These are phyloP conservation scores for Lasioglossum zephyrum DNA, from an alignment of 2,888 invertebrate genomes.

Conservation along the genomic window DNA sequence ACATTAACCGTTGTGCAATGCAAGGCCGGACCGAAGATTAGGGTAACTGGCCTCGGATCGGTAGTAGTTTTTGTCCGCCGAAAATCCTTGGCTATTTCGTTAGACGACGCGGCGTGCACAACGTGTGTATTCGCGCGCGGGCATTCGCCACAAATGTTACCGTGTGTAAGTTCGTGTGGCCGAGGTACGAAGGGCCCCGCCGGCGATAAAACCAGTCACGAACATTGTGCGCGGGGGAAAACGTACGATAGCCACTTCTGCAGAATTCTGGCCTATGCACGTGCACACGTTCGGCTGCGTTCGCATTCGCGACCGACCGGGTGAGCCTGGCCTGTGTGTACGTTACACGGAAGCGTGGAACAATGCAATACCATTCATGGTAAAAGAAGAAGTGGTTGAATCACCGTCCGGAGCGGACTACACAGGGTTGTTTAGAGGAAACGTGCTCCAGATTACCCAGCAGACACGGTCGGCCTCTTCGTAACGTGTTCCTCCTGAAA, in stretches of 20 bases:
- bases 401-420: conserved; percentile 34
- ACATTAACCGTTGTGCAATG: background rate
- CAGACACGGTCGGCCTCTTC: background rate
- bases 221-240: conserved; percentile 56
- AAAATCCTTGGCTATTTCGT: background rate
- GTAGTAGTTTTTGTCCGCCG: background rate
- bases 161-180: conserved; percentile 25
- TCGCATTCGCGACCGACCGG: background rate
- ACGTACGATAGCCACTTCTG: conserved; percentile 52
- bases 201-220: conserved; percentile 63
- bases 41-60: background rate
- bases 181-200: conserved; percentile 46
- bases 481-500: background rate
- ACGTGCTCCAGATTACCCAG: background rate
- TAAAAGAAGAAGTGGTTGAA: conserved; percentile 52
- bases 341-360: conserved; percentile 53
- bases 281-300: conserved; percentile 11
- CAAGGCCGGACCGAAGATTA: conserved; percentile 7
- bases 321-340: background rate
- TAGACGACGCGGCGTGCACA: background rate
- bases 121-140: conserved; percentile 38
- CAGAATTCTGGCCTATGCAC: conserved; percentile 41
- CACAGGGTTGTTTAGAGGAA: conserved; percentile 31
- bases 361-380: conserved; percentile 59
- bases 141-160: conserved; percentile 33